Evolutionary conservation across 2,797 vertebrate species (phyloP).

Genomic region (Sebastes oblongus): DNA sequence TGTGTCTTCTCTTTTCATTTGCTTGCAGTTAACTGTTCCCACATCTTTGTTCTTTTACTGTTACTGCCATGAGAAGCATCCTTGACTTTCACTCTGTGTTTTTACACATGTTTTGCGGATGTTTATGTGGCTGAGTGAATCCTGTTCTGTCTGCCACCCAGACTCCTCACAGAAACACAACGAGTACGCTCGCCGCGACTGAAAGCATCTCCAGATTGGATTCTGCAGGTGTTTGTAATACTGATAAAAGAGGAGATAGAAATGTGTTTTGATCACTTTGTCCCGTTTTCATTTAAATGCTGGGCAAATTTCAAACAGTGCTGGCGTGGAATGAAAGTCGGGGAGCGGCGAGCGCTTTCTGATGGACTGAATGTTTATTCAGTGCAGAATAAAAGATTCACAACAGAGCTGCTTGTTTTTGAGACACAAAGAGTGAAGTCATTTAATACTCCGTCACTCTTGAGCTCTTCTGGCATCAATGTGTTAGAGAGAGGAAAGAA

Average conservation of each 20-base stretch:
- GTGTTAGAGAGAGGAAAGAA: not conserved
- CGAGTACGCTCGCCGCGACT: not conserved
- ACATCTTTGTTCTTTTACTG: not conserved
- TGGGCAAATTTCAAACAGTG: constrained; percentile 18
- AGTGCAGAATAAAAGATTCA: not conserved
- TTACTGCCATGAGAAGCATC: not conserved
- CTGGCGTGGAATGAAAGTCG: constrained; percentile 25
- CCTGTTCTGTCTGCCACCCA: not conserved
- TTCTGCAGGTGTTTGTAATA: constrained; percentile 26
- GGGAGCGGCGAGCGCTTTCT: not conserved
- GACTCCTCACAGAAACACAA: not conserved
- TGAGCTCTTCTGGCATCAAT: not conserved
- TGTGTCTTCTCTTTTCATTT: not conserved
- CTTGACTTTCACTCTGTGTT: not conserved
- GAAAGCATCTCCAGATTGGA: not conserved
- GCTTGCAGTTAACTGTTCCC: not conserved
- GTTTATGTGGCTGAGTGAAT: not conserved
- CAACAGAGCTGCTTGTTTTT: not conserved
- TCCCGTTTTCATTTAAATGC: constrained; percentile 12
- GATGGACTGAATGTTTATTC: not conserved
- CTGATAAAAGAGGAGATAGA: constrained; percentile 19
- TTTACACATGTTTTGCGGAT: constrained; percentile 4
- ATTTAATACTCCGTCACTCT: not conserved
- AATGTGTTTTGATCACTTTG: constrained; percentile 1
- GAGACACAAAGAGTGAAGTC: not conserved